Evolutionary conservation across 2,113 vertebrate species (phyloP).

Genomic region (Paralichthys olivaceus): DNA sequence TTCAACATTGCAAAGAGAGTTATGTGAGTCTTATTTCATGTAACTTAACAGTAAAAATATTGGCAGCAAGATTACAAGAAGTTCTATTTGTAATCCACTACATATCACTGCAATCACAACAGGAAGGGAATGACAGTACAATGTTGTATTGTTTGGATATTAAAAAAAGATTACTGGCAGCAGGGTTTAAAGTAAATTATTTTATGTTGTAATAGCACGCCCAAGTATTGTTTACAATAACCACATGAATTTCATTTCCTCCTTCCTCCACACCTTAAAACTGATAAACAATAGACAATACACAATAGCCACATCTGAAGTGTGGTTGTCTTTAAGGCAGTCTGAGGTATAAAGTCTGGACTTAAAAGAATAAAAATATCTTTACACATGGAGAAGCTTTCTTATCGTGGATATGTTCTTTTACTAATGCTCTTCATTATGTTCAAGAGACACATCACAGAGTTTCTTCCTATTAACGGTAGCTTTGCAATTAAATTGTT

Average conservation of each 20-base stretch:
- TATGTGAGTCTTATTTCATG: not conserved
- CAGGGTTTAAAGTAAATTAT: not conserved
- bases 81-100: not conserved
- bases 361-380: not conserved
- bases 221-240: not conserved
- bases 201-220: too few relatives aligned
- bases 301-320: not conserved
- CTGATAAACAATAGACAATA: not conserved
- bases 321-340: too few relatives aligned
- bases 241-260: not conserved
- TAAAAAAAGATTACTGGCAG: not conserved
- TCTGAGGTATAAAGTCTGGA: not conserved
- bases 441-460: not conserved
- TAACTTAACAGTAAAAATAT: not conserved
- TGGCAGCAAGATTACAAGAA: not conserved
- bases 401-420: not conserved
- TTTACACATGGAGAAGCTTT: not conserved
- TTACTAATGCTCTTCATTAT: not conserved
- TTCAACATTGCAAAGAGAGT: not conserved
- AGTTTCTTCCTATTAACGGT: not conserved
- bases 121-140: too few relatives aligned
- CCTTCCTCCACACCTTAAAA: not conserved
- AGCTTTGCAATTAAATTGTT: not conserved
- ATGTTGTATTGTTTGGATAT: not conserved
- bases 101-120: too few relatives aligned